Evolutionary conservation across 2,888 invertebrate species (phyloP).

Genomic region (Caradrina kadenii): DNA sequence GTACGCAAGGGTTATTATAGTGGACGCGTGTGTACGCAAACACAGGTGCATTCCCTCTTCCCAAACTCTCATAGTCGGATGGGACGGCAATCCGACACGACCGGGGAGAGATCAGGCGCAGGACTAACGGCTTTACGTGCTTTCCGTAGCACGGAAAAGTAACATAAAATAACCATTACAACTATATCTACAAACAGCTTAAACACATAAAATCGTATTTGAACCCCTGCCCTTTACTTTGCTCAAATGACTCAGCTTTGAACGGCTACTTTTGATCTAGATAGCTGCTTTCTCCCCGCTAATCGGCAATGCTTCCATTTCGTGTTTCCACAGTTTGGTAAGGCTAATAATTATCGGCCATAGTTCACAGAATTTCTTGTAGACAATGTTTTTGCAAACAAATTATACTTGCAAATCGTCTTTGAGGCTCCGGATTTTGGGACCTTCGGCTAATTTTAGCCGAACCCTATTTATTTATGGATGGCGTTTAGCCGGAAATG

Average conservation of each 20-base stretch:
- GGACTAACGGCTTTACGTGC: too few relatives aligned
- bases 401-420: slow-evolving; percentile 51
- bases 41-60: too few relatives aligned
- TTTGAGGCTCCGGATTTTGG: slow-evolving; percentile 5
- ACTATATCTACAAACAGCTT: neutral
- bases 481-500: slow-evolving; percentile 44
- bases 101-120: too few relatives aligned
- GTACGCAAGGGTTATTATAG: too few relatives aligned
- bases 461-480: slow-evolving; percentile 49
- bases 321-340: slow-evolving; percentile 10
- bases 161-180: neutral
- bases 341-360: slow-evolving; percentile 20
- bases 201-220: neutral
- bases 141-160: neutral
- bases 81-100: too few relatives aligned
- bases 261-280: slow-evolving; percentile 13
- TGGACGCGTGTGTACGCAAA: too few relatives aligned
- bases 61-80: too few relatives aligned
- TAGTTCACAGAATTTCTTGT: slow-evolving; percentile 11
- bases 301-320: slow-evolving; percentile 1
- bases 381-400: slow-evolving; percentile 31
- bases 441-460: slow-evolving; percentile 22
- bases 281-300: neutral
- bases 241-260: slow-evolving; percentile 1
- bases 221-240: slow-evolving; percentile 6